Evolutionary conservation across 1,140 invertebrate genomes (phyloP), one percentile per base, ranked within the genome.

Genomic region (Eufriesea mexicana): DNA sequence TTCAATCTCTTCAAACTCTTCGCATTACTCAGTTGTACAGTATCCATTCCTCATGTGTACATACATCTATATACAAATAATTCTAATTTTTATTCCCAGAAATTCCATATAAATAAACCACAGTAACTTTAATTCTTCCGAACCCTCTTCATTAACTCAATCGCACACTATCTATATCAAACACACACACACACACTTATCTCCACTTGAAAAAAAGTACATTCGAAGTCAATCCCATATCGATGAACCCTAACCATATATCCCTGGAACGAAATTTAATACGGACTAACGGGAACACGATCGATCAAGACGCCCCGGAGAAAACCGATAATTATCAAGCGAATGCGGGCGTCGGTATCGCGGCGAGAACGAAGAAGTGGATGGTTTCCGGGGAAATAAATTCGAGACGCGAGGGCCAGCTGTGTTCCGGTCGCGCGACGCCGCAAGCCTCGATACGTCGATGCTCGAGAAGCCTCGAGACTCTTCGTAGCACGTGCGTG

Each of bases 401-500:
- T 80, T 73, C 35, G n/a, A 35, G 67, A 16, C 6, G 18, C 16
- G 23, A 14, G 18, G 70, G 45, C 66, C 78, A 80, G 78, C 78
- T 80, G 78, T 79, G 78, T 80, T 74, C 45, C 47, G 14, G n/a
- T 14, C 18, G n/a, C 42, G 64, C 9, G 28, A n/a, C 7, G 2
- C 6, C 23, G 20, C 14, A 5, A 25, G n/a, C 51, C 55, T 61
- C 47, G 57, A 59, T 61, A 75, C 45, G 28, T 59, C 71, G 59
- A 75, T 66, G 54, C 61, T n/a, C 35, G 62, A n/a, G 47, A n/a
- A 67, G n/a, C 42, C 54, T 64, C 71, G 12, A 49, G 57, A 45
- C n/a, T 59, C 25, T 14, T 51, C 5, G 45, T 35, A 55, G 25
- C 77, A 84, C 77, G 70, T 54, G 82, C 78, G 68, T 55, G 82